Conservation (phyloP, 2,797 vertebrate species). For the Myotis planiceps region DNA sequence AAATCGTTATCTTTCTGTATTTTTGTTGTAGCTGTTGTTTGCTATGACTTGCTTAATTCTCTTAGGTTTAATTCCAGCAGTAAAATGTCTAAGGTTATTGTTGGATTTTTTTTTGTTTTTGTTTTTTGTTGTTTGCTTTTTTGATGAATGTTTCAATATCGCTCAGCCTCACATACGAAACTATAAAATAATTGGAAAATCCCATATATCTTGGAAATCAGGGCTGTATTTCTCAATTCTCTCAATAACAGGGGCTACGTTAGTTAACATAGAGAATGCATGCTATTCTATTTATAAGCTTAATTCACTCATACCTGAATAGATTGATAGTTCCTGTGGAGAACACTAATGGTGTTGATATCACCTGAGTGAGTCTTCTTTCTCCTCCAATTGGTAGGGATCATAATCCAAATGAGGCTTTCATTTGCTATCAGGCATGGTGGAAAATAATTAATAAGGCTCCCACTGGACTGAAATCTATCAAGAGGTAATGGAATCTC, state of each 20-base stretch:
- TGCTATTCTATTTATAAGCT: constrained; percentile 11
- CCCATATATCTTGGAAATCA: not conserved
- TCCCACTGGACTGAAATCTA: constrained; percentile 49
- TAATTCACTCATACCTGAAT: not conserved
- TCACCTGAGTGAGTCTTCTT: constrained; percentile 60
- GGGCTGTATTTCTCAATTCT: not conserved
- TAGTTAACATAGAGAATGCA: not conserved
- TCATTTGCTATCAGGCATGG: constrained; percentile 58
- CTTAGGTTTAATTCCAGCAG: not conserved
- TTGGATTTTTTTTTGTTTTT: not conserved
- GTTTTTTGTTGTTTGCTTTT: not conserved
- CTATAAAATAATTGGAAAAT: not conserved
- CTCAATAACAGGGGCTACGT: not conserved
- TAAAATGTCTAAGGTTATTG: not conserved
- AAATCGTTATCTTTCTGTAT: not conserved
- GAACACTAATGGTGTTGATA: constrained; percentile 41
- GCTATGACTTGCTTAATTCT: constrained; percentile 21
- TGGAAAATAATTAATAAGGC: constrained; percentile 72
- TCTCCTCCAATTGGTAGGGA: constrained; percentile 52
- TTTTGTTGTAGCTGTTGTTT: not conserved
- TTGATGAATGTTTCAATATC: not conserved
- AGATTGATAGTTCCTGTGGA: not conserved
- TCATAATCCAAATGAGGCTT: constrained; percentile 62
- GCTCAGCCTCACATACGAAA: not conserved
- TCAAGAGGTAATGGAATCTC: constrained; percentile 49